phyloP scores from a whole-genome alignment of 2,888 invertebrate genomes.

The Mesodorylaimus sp. region DNA sequence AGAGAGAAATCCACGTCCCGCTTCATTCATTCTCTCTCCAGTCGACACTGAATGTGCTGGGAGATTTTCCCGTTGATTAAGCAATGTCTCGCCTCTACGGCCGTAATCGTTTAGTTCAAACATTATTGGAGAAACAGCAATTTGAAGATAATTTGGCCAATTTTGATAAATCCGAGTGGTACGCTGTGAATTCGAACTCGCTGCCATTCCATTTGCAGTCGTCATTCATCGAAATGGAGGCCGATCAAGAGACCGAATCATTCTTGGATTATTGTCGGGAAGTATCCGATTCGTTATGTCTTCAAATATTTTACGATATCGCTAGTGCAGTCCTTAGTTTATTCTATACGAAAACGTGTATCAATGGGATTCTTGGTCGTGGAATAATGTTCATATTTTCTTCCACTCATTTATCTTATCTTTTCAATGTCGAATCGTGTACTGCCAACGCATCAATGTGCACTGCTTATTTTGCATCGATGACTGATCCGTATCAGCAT shows the following conservation, averaged over 20 bases:
- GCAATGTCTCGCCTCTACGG: too few species aligned
- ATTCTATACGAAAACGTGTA: conserved; percentile 83
- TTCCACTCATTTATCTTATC: conserved; percentile 50
- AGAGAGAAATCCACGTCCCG: too few species aligned
- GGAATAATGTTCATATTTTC: conserved; percentile 96
- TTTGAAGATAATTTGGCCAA: too few species aligned
- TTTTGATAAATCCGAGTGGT: background rate
- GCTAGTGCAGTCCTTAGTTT: conserved; percentile 63
- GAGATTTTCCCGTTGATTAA: too few species aligned
- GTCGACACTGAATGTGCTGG: too few species aligned
- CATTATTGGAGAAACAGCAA: too few species aligned
- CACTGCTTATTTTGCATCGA: background rate
- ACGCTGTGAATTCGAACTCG: background rate
- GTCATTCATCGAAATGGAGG: background rate
- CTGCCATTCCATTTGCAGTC: background rate
- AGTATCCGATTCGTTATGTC: conserved; percentile 64
- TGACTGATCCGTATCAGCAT: too few species aligned
- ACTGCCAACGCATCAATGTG: too few species aligned
- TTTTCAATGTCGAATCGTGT: conserved; percentile 38
- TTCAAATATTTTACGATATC: conserved; percentile 72
- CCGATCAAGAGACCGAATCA: background rate
- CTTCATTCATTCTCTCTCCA: too few species aligned
- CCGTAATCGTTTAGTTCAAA: too few species aligned
- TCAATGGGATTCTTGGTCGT: conserved; percentile 58
- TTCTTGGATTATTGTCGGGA: conserved; percentile 56